Evolutionary conservation across 2,888 invertebrate species (phyloP).

Genomic region (Aleiodes alternator): DNA sequence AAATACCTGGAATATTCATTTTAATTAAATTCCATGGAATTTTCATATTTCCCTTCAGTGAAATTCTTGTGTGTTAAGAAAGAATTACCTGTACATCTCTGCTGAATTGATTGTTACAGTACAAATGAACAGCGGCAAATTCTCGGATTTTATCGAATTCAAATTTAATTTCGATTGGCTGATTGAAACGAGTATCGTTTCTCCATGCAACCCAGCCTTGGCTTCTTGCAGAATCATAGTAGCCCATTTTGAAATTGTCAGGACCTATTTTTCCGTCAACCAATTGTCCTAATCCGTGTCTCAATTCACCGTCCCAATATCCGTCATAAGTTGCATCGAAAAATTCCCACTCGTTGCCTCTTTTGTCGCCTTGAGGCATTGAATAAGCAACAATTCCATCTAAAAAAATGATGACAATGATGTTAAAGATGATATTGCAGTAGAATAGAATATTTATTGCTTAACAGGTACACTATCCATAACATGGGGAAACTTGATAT

Average conservation of each 20-base stretch:
- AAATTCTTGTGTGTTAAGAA: not conserved
- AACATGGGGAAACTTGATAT: too few relatives aligned
- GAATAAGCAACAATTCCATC: constrained; percentile 90
- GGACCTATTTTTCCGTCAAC: constrained; percentile 88
- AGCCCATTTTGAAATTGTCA: constrained; percentile 83
- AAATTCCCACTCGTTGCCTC: constrained; percentile 85
- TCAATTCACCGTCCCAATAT: constrained; percentile 84
- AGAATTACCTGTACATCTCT: constrained; percentile 85
- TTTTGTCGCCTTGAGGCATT: constrained; percentile 92
- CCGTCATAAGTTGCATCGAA: constrained; percentile 92
- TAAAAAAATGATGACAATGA: constrained; percentile 49
- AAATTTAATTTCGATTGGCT: constrained; percentile 83
- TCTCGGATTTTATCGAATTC: constrained; percentile 92
- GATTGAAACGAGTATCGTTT: constrained; percentile 82
- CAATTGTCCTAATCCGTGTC: constrained; percentile 89
- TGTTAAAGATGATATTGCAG: too few relatives aligned
- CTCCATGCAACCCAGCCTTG: constrained; percentile 95
- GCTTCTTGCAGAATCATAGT: constrained; percentile 76
- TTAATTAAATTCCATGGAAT: constrained; percentile 11
- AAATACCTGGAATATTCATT: constrained; percentile 81
- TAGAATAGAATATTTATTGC: too few relatives aligned
- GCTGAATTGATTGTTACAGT: constrained; percentile 89
- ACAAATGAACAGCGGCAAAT: constrained; percentile 88
- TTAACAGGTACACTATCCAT: too few relatives aligned
- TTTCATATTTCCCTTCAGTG: constrained; percentile 5